A percentile compares a stretch with the other conserved stretches of the same genome.
phyloP scores from a whole-genome alignment of 1,140 invertebrate genomes.

The Orchestia grillus region DNA sequence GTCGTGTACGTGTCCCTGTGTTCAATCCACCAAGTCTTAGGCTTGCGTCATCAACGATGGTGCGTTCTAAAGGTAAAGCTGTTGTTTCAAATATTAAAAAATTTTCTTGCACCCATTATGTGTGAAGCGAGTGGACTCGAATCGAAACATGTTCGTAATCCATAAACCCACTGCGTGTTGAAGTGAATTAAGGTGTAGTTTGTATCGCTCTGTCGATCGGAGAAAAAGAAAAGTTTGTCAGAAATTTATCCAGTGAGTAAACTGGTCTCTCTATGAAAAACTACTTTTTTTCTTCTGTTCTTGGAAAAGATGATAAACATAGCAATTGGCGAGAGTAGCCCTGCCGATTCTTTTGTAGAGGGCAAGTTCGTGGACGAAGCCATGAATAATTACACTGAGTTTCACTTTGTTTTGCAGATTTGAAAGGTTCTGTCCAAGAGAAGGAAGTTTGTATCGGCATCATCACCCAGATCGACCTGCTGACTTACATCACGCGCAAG shows the following conservation, averaged over 20 bases:
- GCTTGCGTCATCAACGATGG: background rate
- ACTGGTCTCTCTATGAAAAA: background rate
- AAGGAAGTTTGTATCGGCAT: slow-evolving; percentile 77
- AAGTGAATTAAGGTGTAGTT: background rate
- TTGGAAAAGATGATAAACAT: background rate
- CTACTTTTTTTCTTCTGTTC: background rate
- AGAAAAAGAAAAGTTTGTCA: background rate
- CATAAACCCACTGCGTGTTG: background rate
- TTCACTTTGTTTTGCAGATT: slow-evolving; percentile 62
- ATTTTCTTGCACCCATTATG: background rate
- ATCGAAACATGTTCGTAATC: background rate
- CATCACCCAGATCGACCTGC: slow-evolving; percentile 78
- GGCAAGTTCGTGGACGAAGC: background rate
- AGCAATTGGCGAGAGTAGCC: background rate
- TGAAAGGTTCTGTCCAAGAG: slow-evolving; percentile 68
- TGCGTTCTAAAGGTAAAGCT: background rate
- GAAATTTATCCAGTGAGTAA: background rate
- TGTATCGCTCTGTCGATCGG: background rate
- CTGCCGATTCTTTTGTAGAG: background rate
- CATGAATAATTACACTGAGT: background rate
- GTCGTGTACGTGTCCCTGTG: too few relatives aligned
- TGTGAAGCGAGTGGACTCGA: background rate
- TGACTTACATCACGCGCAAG: slow-evolving; percentile 76
- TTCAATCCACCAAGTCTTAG: too few relatives aligned
- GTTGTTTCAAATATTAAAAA: background rate